Evolutionary conservation across 2,888 invertebrate species (phyloP), one percentile per base, ranked within the genome.

Genomic region (Tubulanus polymorphus): DNA sequence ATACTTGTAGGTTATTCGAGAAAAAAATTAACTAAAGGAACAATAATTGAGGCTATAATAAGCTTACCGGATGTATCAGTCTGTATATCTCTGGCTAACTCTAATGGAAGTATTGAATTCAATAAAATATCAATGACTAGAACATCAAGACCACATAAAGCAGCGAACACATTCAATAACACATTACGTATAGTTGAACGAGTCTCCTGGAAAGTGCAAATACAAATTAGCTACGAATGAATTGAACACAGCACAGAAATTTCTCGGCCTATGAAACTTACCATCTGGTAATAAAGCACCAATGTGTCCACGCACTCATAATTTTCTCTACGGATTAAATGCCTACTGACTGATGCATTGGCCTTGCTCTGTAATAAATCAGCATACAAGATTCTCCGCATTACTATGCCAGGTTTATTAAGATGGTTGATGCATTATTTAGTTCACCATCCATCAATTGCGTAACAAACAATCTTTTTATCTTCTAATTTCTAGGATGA

Each of bases 281-380:
- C 95, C 94, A 94, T 94, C 82, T 95, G 95, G 79, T 94, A 95
- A 82, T 93, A 95, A 72, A 91, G 89, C 54, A 93, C 90, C 56
- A 96, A 82, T 54, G 89, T 88, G 41, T 87, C 86, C 23, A 94
- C 88, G 66, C 88, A 89, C 57, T 87, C 87, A 74, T 91, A 94
- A 58, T 89, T 87, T 76, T 93, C 89, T 67, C 86, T 85, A 63
- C 88, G 87, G 71, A 95, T 84, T 55, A 92, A 89, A 73, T 90
- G 88, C 68, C 88, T 87, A 28, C 90, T 90, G 56, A 93, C 89
- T 70, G 88, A 89, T 52, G 90, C 87, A 80, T 95, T 93, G 0
- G 94, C 94, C 81, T 93, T 92, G 28, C 89, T 89, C 93, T 93
- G 79, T 25, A 83, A 82, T 55, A 57, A 61, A 61, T 29, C 23